These are phyloP conservation scores for Spisula subtruncata DNA, from an alignment of 2,888 invertebrate species.

Conservation along the genomic window DNA sequence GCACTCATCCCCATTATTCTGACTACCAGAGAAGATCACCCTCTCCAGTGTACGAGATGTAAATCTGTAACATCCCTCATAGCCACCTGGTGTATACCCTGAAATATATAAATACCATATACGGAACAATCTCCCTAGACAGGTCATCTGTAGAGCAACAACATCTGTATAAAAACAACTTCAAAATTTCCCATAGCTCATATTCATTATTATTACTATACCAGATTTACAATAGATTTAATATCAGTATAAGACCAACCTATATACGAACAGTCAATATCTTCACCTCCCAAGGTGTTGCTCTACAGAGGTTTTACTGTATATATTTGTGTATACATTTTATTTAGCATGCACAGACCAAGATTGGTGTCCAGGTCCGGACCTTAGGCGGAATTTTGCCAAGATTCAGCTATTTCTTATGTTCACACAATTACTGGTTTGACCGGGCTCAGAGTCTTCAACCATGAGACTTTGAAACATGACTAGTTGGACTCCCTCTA, in stretches of 20 bases:
- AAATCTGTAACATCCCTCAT: constrained; percentile 1
- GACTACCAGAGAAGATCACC: not conserved
- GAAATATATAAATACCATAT: not conserved
- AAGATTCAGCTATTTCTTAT: too few relatives aligned
- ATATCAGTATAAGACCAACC: too few relatives aligned
- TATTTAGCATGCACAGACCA: not conserved
- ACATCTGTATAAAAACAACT: too few relatives aligned
- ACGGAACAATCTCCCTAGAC: too few relatives aligned
- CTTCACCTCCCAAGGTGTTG: too few relatives aligned
- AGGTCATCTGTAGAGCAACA: too few relatives aligned
- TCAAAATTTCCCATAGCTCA: too few relatives aligned
- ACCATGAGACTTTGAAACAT: not conserved
- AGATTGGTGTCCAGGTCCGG: not conserved
- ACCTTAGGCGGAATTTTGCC: not conserved
- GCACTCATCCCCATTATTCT: not conserved
- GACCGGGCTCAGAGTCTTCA: not conserved
- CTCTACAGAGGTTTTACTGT: too few relatives aligned
- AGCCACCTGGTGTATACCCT: not conserved
- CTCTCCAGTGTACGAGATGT: not conserved
- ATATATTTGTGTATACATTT: not conserved
- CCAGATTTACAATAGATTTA: too few relatives aligned
- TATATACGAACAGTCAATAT: too few relatives aligned
- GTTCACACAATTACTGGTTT: too few relatives aligned
- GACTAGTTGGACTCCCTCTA: not conserved
- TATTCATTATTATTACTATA: too few relatives aligned